Base-by-base conservation (phyloP, 2,888 invertebrate genomes). In the Tanytarsus gracilentus region DNA sequence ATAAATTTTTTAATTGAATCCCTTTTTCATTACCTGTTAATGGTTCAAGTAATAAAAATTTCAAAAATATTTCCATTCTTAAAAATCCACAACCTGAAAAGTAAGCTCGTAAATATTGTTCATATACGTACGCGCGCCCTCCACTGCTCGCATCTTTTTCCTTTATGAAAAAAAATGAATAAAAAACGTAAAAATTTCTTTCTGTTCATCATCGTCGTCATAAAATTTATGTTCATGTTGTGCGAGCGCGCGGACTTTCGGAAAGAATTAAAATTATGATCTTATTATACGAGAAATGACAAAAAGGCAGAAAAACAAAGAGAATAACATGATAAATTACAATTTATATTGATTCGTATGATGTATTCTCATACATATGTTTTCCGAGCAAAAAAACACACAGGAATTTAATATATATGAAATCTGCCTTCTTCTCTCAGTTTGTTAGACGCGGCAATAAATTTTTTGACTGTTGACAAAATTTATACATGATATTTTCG, bases 271-370 rank as follows among this genome's bases (percentile, higher is more conserved):
- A 44, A 44, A 44, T 44, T 44, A 44, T 44, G 44, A 44, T 44
- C 44, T 44, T 44, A 44, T 44, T 44, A 44, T 44, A 44, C 21
- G 16, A 44, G 23, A 44, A 21, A 44, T 44, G 44, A 18, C 44
- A 44, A 44, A 44, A 33, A 33, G n/a, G 33, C 9, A n/a, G n/a
- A 33, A n/a, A 30, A 33, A 36, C 40, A 58, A 44, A 58, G 30
- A 58, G 48, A 27, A 58, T 36, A 58, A 58, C 58, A 58, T 44
- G 58, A 58, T 40, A 58, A 58, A 44, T 58, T 58, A 58, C 58
- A 58, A 40, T 58, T 58, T 30, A 27, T 40, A 58, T 48, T 58
- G 27, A 58, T 58, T 58, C 58, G 18, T 48, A 58, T 44, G 44
- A 44, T 44, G 44, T 58, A 40, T 58, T 56, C 39, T 8, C 16